Conservation (phyloP, 1,140 invertebrate species). For the Caenorhabditis tropicalis region DNA sequence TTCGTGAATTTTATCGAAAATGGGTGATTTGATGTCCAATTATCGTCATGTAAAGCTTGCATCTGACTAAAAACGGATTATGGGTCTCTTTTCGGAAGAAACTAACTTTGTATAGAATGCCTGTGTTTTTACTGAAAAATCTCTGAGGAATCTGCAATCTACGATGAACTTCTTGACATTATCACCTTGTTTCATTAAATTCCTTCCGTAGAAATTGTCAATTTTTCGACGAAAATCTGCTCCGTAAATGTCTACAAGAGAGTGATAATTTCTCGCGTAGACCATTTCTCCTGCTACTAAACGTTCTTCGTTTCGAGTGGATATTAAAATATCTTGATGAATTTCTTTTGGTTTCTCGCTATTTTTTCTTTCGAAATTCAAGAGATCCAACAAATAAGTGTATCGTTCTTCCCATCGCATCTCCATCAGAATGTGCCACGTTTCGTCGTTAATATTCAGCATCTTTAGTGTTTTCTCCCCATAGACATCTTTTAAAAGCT, state of each 20-base stretch:
- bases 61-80: not conserved
- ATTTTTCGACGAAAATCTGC: conserved; percentile 5
- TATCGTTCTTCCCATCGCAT: not conserved
- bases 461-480: not conserved
- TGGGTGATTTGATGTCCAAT: not conserved
- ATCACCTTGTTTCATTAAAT: conserved; percentile 1
- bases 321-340: not conserved
- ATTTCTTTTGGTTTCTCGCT: not conserved
- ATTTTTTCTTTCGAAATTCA: not conserved
- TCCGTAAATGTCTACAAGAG: not conserved
- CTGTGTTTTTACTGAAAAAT: conserved; percentile 2
- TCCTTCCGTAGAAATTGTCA: conserved; percentile 33
- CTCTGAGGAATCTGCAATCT: conserved; percentile 4
- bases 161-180: not conserved
- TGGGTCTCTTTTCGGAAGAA: too few relatives aligned
- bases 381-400: not conserved
- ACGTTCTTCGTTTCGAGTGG: not conserved
- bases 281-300: not conserved
- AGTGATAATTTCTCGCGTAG: not conserved
- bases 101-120: not conserved
- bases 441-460: not conserved
- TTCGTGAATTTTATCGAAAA: not conserved
- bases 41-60: not conserved
- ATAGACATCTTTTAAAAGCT: conserved; percentile 23
- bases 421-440: conserved; percentile 14